Conservation (phyloP, 1,140 invertebrate species). For the Zophobas atratus region DNA sequence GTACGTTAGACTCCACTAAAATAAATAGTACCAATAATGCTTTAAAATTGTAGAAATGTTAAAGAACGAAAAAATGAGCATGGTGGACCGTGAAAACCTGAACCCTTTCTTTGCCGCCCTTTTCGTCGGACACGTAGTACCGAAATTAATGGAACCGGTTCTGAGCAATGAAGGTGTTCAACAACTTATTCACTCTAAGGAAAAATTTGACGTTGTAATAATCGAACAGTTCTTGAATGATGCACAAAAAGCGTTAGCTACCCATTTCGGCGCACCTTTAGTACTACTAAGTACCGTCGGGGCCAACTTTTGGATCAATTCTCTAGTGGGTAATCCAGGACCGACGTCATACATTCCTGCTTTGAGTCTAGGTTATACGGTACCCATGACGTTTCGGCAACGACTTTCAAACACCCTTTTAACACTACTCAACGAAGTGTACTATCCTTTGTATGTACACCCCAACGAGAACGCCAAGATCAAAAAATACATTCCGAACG, state of each 20-base stretch:
- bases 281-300: constrained; percentile 69
- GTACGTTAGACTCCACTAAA: too few species aligned
- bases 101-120: background rate
- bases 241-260: constrained; percentile 76
- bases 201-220: constrained; percentile 77
- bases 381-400: constrained; percentile 69
- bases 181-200: constrained; percentile 54
- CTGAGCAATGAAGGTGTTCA: constrained; percentile 53
- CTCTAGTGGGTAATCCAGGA: constrained; percentile 65
- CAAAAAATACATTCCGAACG: constrained; percentile 65
- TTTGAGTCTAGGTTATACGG: constrained; percentile 57
- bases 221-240: constrained; percentile 79
- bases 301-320: constrained; percentile 58
- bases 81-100: background rate
- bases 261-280: constrained; percentile 75
- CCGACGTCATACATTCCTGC: constrained; percentile 64
- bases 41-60: background rate
- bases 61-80: constrained; percentile 1
- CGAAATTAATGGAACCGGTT: constrained; percentile 14
- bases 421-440: constrained; percentile 43
- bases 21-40: too few species aligned
- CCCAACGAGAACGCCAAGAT: constrained; percentile 64
- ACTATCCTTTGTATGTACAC: constrained; percentile 52
- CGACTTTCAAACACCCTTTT: constrained; percentile 65
- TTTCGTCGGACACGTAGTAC: background rate